Conservation (phyloP, 2,113 vertebrate species). For the Taurulus bubalis region DNA sequence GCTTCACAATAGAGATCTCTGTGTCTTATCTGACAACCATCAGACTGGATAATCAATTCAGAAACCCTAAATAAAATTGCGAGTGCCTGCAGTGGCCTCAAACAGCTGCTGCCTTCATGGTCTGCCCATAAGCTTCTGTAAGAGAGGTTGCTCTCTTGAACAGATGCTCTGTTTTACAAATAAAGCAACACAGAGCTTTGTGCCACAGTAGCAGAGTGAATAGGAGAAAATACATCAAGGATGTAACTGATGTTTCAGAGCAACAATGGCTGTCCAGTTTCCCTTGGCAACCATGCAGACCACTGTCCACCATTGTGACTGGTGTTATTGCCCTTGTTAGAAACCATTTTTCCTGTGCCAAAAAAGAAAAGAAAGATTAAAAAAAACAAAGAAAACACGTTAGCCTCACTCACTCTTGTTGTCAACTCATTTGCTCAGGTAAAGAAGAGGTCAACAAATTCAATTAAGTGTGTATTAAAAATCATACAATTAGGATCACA, state of each 20-base stretch:
- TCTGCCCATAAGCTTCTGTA: constrained; percentile 11
- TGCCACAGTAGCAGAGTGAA: constrained; percentile 11
- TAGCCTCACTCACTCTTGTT: background rate
- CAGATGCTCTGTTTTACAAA: constrained; percentile 13
- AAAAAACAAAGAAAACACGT: background rate
- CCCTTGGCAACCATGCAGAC: constrained; percentile 34
- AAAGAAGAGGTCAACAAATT: constrained; percentile 1
- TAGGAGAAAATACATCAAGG: constrained; percentile 28
- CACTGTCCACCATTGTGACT: background rate
- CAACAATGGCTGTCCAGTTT: constrained; percentile 27
- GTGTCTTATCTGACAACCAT: background rate
- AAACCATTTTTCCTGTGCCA: constrained; percentile 3
- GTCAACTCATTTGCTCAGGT: background rate
- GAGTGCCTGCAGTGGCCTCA: constrained; percentile 3
- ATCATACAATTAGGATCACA: background rate
- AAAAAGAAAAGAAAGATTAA: background rate
- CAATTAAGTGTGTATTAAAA: background rate
- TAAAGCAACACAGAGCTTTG: constrained; percentile 29
- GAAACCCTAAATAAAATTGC: constrained; percentile 9
- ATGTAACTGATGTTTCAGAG: constrained; percentile 29
- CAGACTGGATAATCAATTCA: background rate
- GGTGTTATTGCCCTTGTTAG: background rate
- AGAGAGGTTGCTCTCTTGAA: constrained; percentile 26
- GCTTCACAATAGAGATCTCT: background rate
- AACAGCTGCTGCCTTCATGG: constrained; percentile 23